These are phyloP conservation scores for Alligator sinensis DNA, from an alignment of 2,113 vertebrate genomes.

Conservation along the genomic window DNA sequence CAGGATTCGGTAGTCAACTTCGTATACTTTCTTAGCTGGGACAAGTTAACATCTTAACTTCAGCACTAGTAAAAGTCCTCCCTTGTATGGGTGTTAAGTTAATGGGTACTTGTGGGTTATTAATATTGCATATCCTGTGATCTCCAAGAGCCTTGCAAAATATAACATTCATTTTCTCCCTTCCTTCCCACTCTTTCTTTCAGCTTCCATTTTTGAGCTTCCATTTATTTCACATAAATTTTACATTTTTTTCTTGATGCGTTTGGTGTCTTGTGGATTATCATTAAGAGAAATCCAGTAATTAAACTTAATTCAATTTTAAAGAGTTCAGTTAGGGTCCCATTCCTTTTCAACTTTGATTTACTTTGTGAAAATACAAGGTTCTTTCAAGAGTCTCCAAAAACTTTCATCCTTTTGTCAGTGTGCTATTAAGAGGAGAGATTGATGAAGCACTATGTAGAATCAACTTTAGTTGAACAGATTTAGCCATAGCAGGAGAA, in stretches of 20 bases:
- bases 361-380: accelerated
- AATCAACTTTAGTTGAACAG: accelerated
- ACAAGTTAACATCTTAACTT: neutral
- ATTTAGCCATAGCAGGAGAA: neutral
- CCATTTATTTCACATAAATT: neutral
- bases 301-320: neutral
- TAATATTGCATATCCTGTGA: neutral
- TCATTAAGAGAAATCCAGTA: neutral
- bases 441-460: neutral
- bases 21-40: accelerated
- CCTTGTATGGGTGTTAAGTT: accelerated
- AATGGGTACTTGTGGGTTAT: neutral
- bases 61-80: accelerated
- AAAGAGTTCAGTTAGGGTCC: neutral
- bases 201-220: neutral
- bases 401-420: neutral
- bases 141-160: neutral
- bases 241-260: neutral
- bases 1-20: neutral
- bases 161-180: neutral
- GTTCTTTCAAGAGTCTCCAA: accelerated
- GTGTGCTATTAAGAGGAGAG: neutral
- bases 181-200: accelerated
- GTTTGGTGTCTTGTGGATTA: neutral
- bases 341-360: accelerated